These are phyloP conservation scores for Drosophila orosa DNA, from an alignment of 1,140 invertebrate species.

Conservation along the genomic window DNA sequence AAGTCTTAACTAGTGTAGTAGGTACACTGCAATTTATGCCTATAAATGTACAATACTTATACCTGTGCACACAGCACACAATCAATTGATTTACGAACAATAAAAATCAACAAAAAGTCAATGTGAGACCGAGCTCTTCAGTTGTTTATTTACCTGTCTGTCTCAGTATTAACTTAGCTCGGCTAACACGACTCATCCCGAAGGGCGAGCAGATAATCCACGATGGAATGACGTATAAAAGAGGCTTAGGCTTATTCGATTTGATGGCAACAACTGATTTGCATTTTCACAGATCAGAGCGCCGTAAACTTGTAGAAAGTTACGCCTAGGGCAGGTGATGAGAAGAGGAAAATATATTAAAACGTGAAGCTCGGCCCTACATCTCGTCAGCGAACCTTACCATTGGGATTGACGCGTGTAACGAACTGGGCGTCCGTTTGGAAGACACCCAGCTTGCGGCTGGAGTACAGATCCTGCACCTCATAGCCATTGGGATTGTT, in stretches of 20 bases:
- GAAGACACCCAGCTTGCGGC: constrained; percentile 39
- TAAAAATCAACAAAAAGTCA: constrained; percentile 49
- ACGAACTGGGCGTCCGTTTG: constrained; percentile 37
- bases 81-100: constrained; percentile 46
- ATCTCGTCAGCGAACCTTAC: constrained; percentile 29
- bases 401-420: constrained; percentile 78
- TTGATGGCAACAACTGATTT: constrained; percentile 26
- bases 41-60: constrained; percentile 73
- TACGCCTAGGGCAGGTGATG: constrained; percentile 53
- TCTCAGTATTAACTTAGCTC: constrained; percentile 6
- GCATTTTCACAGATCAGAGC: constrained; percentile 44
- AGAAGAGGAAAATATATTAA: constrained; percentile 11
- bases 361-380: background rate
- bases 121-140: background rate
- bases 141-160: constrained; percentile 6
- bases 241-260: constrained; percentile 49
- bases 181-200: background rate
- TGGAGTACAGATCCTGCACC: constrained; percentile 77
- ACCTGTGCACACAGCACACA: constrained; percentile 29
- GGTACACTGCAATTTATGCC: constrained; percentile 64
- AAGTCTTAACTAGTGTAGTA: constrained; percentile 57
- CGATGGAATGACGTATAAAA: constrained; percentile 6
- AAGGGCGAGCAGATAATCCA: background rate
- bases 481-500: constrained; percentile 82
- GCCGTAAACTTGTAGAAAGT: constrained; percentile 81